Conservation (phyloP, 2,888 invertebrate genomes). For the Urechis unicinctus region DNA sequence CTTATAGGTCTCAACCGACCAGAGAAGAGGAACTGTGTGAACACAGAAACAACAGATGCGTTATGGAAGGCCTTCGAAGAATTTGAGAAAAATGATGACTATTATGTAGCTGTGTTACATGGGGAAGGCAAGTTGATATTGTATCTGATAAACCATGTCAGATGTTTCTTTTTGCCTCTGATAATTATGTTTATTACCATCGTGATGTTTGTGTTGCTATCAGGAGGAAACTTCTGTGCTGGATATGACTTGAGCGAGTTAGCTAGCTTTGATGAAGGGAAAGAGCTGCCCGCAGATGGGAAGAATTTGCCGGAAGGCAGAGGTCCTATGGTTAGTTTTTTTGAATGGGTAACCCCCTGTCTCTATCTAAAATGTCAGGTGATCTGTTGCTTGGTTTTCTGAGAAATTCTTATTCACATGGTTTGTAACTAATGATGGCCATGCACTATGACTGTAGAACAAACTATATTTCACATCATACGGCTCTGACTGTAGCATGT, state of each 20-base stretch:
- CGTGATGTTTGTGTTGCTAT: constrained; percentile 8
- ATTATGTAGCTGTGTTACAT: constrained; percentile 71
- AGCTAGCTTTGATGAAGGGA: too few species aligned
- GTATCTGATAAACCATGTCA: not conserved
- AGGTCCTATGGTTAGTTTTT: constrained; percentile 7
- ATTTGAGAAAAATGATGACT: constrained; percentile 71
- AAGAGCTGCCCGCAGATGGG: not conserved
- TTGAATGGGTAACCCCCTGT: not conserved
- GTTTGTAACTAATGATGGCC: too few species aligned
- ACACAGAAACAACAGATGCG: constrained; percentile 63
- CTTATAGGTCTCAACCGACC: constrained; percentile 84
- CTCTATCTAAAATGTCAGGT: not conserved
- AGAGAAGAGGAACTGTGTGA: constrained; percentile 74
- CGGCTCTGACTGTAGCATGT: too few species aligned
- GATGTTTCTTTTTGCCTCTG: not conserved
- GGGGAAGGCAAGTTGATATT: constrained; percentile 57
- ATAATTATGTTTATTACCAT: too few species aligned
- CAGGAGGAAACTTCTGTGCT: constrained; percentile 87
- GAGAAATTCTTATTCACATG: too few species aligned
- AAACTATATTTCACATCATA: too few species aligned
- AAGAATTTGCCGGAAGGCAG: not conserved
- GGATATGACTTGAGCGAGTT: constrained; percentile 83
- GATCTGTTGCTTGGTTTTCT: too few species aligned
- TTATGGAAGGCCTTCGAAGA: constrained; percentile 67
- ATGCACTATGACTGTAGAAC: too few species aligned